Evolutionary conservation across 2,888 invertebrate species (phyloP), one percentile per base, ranked within the genome.

Genomic region (Phaedon cochleariae): DNA sequence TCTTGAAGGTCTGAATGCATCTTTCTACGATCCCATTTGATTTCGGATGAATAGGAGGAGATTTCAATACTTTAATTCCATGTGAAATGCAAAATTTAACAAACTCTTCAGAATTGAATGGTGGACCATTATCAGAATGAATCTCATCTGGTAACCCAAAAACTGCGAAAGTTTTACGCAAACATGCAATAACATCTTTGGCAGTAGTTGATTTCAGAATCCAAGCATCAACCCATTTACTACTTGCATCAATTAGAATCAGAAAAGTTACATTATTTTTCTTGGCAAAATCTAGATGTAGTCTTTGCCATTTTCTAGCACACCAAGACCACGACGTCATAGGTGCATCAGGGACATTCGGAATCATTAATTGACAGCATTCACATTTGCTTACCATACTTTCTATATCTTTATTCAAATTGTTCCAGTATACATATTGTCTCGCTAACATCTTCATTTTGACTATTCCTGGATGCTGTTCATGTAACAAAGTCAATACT

Each of bases 81-180:
- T 75, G 71, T 29, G 65, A 46, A 41, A 62, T 66, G 49, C 70
- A 73, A 65, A 75, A 75, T n/a, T 12, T 21, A 18, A 59, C 57
- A 67, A 71, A 71, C 48, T 68, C 65, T 15, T 18, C 18, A 0
- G 70, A 71, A 49, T 58, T 73, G 52, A 69, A 73, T 10, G 70
- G 70, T 17, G 73, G 69, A 21, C 73, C 73, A 64, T 73, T 74
- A 31, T 73, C 73, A 2, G 70, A 62, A 9, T 69, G 67, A n/a
- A 72, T 29, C 57, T 65, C 69, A 31, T 53, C 59, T 15, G 67
- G 69, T 41, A 72, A 45, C 9, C 70, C 70, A 64, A 68, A 61
- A 15, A 70, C 49, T 37, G 64, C 34, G 64, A 68, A 70, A n/a
- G 63, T 59, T 60, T 67, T 53, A 46, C 59, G 63, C 26, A 67